Conservation (phyloP, 2,797 vertebrate genomes). For the Helostoma temminkii region DNA sequence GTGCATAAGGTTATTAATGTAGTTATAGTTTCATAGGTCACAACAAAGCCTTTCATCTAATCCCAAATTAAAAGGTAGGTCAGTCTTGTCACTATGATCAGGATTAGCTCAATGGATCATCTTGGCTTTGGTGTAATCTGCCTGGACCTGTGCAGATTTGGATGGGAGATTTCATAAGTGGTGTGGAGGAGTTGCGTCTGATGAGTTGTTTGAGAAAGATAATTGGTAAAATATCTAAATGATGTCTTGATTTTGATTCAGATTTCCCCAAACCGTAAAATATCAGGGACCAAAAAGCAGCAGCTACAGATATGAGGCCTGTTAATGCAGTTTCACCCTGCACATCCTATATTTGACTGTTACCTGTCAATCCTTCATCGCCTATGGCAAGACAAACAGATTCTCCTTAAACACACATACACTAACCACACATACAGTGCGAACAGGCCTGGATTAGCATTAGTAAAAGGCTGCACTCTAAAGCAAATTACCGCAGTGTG, state of each 20-base stretch:
- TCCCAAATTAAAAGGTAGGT: slow-evolving; percentile 54
- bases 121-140: slow-evolving; percentile 41
- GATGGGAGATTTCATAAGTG: slow-evolving; percentile 19
- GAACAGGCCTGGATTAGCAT: slow-evolving; percentile 14
- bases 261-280: background rate
- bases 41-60: slow-evolving; percentile 18
- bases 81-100: slow-evolving; percentile 51
- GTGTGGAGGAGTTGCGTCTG: background rate
- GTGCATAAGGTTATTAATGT: background rate
- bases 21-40: background rate
- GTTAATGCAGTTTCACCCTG: background rate
- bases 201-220: background rate
- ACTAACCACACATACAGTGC: background rate
- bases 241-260: too few species aligned
- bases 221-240: too few species aligned
- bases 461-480: background rate
- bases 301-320: background rate
- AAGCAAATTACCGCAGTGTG: slow-evolving; percentile 7
- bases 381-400: background rate
- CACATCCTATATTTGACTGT: too few species aligned
- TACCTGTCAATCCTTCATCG: background rate
- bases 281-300: background rate
- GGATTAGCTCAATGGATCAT: slow-evolving; percentile 64
- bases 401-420: slow-evolving; percentile 5
- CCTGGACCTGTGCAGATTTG: slow-evolving; percentile 48